phyloP scores from a whole-genome alignment of 1,140 invertebrate species.

The Drosophila nigromelanica region DNA sequence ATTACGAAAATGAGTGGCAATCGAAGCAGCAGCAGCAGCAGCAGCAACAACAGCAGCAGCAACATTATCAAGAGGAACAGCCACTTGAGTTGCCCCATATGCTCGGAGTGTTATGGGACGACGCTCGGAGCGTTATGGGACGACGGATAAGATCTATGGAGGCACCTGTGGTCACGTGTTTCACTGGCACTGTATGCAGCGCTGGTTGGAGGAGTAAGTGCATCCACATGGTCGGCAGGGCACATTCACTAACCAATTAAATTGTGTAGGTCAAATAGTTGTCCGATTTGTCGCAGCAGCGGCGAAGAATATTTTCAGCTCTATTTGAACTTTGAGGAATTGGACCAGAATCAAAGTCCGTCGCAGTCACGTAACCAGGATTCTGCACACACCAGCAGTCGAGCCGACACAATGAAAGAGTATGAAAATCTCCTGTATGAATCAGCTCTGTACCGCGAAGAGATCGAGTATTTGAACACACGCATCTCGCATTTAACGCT shows the following conservation, averaged over 20 bases:
- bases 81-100: conserved; percentile 50
- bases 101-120: conserved; percentile 46
- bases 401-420: conserved; percentile 22
- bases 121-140: conserved; percentile 46
- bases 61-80: background rate
- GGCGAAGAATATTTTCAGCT: conserved; percentile 13
- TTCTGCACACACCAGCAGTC: background rate
- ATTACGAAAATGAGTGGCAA: conserved; percentile 29
- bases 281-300: conserved; percentile 18
- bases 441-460: conserved; percentile 48
- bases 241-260: background rate
- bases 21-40: background rate
- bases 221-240: too few relatives aligned
- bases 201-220: conserved; percentile 62
- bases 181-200: conserved; percentile 54
- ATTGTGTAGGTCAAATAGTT: conserved; percentile 16
- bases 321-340: conserved; percentile 27
- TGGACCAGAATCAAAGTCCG: background rate
- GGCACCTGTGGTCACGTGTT: conserved; percentile 64
- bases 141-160: conserved; percentile 46
- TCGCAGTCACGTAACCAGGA: background rate
- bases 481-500: conserved; percentile 23
- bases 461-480: conserved; percentile 49
- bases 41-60: conserved; percentile 8
- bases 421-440: conserved; percentile 59